A percentile compares a stretch with the other conserved stretches of the same genome.
phyloP scores from a whole-genome alignment of 2,888 invertebrate species.

The Ophion obscuratus region DNA sequence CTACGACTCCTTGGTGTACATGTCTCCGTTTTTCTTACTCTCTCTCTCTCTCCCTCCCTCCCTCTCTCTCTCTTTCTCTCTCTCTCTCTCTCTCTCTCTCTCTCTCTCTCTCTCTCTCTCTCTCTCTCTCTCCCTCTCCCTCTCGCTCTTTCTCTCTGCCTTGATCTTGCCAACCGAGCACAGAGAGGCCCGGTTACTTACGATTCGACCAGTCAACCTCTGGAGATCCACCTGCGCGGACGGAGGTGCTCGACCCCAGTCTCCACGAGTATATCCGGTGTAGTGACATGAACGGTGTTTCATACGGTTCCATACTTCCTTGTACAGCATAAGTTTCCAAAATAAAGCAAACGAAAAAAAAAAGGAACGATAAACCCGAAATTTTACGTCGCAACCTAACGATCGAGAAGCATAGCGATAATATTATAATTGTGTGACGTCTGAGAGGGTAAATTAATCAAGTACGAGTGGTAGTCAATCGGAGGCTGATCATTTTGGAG shows the following conservation, averaged over 20 bases:
- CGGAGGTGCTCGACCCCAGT: constrained; percentile 81
- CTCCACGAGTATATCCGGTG: constrained; percentile 77
- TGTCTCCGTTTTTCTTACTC: constrained; percentile 71
- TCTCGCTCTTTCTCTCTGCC: constrained; percentile 68
- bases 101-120: constrained; percentile 69
- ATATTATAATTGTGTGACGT: constrained; percentile 21
- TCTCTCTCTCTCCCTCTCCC: constrained; percentile 72
- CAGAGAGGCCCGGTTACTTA: constrained; percentile 79
- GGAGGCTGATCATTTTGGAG: constrained; percentile 14
- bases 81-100: constrained; percentile 68
- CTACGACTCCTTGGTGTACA: constrained; percentile 59
- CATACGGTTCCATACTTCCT: constrained; percentile 27
- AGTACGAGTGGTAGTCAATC: neutral
- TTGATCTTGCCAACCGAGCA: constrained; percentile 70
- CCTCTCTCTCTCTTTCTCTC: constrained; percentile 65
- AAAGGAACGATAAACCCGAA: neutral
- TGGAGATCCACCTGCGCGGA: constrained; percentile 83
- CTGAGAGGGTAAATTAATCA: neutral
- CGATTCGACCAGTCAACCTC: constrained; percentile 83
- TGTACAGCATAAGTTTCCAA: neutral
- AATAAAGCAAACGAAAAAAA: neutral
- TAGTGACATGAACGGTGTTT: constrained; percentile 81
- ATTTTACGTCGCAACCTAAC: neutral
- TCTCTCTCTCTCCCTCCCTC: constrained; percentile 70
- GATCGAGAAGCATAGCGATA: constrained; percentile 24